These are phyloP conservation scores for Pachyramphus minor DNA, from an alignment of 2,113 vertebrate species.

Conservation along the genomic window DNA sequence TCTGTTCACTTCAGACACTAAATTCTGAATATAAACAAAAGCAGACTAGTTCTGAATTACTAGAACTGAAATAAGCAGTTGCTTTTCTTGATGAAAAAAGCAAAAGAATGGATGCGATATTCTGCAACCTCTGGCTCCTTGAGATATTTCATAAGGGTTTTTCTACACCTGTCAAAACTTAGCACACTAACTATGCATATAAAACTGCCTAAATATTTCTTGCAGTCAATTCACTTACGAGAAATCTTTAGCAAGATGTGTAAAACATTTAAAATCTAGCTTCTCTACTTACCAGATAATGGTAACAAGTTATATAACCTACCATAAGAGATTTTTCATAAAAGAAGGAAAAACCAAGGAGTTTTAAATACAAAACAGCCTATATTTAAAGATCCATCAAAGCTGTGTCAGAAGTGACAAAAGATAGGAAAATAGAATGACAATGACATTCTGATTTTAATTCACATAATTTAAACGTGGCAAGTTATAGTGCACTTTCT, in stretches of 20 bases:
- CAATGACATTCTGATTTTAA: slow-evolving; percentile 33
- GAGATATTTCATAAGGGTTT: not conserved
- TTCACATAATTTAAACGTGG: not conserved
- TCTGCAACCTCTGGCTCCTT: not conserved
- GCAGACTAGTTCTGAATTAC: not conserved
- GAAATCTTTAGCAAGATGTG: not conserved
- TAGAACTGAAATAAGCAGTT: not conserved
- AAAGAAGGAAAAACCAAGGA: slow-evolving; percentile 31
- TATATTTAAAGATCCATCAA: slow-evolving; percentile 44
- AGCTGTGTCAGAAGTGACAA: slow-evolving; percentile 24
- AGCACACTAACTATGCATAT: not conserved
- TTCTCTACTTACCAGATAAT: not conserved
- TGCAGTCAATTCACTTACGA: not conserved
- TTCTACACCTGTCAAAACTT: slow-evolving; percentile 28
- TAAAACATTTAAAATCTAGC: slow-evolving; percentile 33
- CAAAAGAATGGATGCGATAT: not conserved
- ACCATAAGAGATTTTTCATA: slow-evolving; percentile 9
- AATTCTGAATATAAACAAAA: not conserved
- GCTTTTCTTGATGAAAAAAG: not conserved
- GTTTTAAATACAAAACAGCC: slow-evolving; percentile 27
- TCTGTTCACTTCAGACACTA: not conserved
- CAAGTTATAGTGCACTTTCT: not conserved
- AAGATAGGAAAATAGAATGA: slow-evolving; percentile 2
- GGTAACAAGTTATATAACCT: not conserved
- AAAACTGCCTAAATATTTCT: slow-evolving; percentile 41